Base-by-base conservation (phyloP, 2,888 invertebrate genomes). In the Eretmocerus hayati region DNA sequence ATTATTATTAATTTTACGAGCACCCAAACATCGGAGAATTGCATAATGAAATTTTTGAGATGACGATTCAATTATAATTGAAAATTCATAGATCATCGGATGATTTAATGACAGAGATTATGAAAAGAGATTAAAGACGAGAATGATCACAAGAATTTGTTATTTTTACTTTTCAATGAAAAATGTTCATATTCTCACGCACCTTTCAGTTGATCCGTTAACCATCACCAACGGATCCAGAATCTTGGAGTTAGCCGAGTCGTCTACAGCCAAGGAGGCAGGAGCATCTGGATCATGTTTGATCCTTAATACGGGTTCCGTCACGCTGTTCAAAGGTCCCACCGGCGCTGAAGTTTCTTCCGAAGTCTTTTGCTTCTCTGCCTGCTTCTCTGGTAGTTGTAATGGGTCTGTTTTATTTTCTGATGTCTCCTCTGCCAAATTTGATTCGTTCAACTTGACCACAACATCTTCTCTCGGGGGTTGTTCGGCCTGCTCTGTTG, bases 211-310 rank as follows among this genome's bases (percentile, higher is more conserved):
- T 4, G 38, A 32, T 21, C 58, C 52, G n/a, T n/a, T n/a, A 5
- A 60, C 46, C 23, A 54, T 51, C 23, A 47, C 33, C 15, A 65
- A 42, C 2, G 66, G 64, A 57, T 67, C 66, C 35, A 57, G 60
- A 2, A 61, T 19, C 38, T 59, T 63, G 16, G 52, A 21, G n/a
- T 60, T 58, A 0, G 50, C 19, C 38, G 58, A 58, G 4, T 60
- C 58, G 0, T 55, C 57, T 4, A 21, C 39, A 4, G 46, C 36
- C 13, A 21, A 36, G 32, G 31, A 2, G 23, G 48, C 44, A 9
- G 32, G 8, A 9, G 23, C 30, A 15, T 55, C 54, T 2, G 46
- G 33, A 15, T 40, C 35, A 3, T 55, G 40, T 8, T 52, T 45
- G 3, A 46, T 9, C 9, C 46, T 39, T 6, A 42, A 46, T 2